Percentiles rank a stretch among this genome's conserved stretches.
Conservation (phyloP, 1,140 invertebrate genomes). For the Contarinia nasturtii region DNA sequence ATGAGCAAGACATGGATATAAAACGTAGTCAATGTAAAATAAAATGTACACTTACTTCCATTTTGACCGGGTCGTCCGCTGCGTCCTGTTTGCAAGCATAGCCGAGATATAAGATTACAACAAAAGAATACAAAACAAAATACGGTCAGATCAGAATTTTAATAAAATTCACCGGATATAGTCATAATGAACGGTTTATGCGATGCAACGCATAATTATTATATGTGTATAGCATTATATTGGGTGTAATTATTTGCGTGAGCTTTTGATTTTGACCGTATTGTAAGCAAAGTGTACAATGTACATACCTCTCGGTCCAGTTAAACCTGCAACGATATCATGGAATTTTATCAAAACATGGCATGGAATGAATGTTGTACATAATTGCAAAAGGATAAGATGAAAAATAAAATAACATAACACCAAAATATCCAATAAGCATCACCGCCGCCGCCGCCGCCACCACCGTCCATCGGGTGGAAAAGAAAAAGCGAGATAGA, state of each 20-base stretch:
- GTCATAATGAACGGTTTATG: background rate
- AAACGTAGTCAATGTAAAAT: too few relatives aligned
- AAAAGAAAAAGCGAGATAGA: too few relatives aligned
- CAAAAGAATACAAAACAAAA: conserved; percentile 1
- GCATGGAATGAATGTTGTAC: background rate
- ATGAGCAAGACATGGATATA: too few relatives aligned
- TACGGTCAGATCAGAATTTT: background rate
- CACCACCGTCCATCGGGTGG: too few relatives aligned
- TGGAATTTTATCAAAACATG: background rate
- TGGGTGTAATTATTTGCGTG: background rate
- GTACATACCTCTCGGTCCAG: conserved; percentile 24
- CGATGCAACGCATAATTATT: background rate
- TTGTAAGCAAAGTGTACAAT: conserved; percentile 1
- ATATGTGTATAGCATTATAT: too few relatives aligned
- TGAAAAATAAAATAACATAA: too few relatives aligned
- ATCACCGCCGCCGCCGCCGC: too few relatives aligned
- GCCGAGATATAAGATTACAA: too few relatives aligned
- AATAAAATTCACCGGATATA: background rate
- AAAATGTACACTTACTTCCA: conserved; percentile 30
- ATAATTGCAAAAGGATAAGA: too few relatives aligned
- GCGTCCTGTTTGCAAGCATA: conserved; percentile 26
- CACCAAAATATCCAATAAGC: too few relatives aligned
- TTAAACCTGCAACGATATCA: background rate
- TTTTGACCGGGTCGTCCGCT: conserved; percentile 45
- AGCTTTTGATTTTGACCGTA: conserved; percentile 4